Evolutionary conservation across 2,797 vertebrate species (phyloP).

Genomic region (Trichosurus vulpecula): DNA sequence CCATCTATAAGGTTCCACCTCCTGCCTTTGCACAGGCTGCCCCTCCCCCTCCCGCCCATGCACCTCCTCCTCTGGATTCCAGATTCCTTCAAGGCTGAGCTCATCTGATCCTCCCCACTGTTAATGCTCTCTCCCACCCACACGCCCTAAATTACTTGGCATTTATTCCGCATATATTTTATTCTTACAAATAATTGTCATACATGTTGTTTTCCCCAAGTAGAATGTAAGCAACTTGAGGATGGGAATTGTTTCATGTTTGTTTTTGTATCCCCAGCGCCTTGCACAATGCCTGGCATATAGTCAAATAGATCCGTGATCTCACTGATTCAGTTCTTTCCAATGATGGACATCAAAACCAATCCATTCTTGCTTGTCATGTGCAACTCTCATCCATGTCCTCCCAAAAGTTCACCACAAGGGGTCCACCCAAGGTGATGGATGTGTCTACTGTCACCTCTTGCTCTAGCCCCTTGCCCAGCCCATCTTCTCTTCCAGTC

Average conservation of each 20-base stretch:
- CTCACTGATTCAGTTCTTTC: neutral
- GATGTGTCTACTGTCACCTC: neutral
- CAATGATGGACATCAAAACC: neutral
- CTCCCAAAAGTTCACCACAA: neutral
- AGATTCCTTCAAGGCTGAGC: neutral
- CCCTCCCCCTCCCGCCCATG: neutral
- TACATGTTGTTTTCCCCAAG: neutral
- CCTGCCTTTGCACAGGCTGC: neutral
- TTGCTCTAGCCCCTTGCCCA: neutral
- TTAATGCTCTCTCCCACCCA: neutral
- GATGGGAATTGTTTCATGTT: neutral
- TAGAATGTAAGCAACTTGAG: neutral
- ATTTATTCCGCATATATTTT: neutral
- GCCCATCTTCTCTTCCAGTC: neutral
- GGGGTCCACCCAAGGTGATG: neutral
- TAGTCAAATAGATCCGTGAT: neutral
- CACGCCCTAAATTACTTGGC: neutral
- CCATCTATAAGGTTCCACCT: neutral
- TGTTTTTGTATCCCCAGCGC: neutral
- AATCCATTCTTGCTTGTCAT: neutral
- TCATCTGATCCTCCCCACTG: too few species aligned
- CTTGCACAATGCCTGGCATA: neutral
- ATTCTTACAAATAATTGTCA: neutral
- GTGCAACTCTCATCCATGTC: neutral
- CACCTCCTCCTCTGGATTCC: neutral